Base-by-base conservation (phyloP, 2,113 vertebrate species). In the Ammodytes dubius region DNA sequence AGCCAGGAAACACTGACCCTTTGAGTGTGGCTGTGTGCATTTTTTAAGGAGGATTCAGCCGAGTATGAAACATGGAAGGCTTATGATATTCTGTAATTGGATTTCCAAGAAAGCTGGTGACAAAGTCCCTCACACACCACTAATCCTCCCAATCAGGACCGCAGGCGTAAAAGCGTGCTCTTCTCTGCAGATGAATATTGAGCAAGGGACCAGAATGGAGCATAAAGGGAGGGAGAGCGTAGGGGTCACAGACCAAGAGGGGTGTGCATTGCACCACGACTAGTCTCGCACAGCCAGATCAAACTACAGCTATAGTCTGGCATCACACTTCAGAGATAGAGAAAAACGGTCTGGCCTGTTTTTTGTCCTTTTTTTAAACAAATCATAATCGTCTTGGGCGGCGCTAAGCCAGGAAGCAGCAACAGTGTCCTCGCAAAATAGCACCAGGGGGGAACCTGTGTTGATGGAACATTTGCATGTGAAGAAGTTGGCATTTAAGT, bases 81-180 rank as follows among this genome's bases (percentile, higher is more conserved):
- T 94, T 94, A 93, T 94, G 93, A 94, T 95, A 94, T 93, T 94
- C 90, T 86, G 93, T 95, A 95, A 95, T 95, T 95, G 95, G 94
- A 95, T 96, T 96, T 94, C 90, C 89, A 85, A 92, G 93, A 93
- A 94, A 95, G 93, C 94, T 94, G 92, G 94, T 95, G 92, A 95
- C 94, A 94, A 94, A 94, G 94, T 95, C 93, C 85, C 91, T 94
- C 90, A 88, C 90, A 92, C 92, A 91, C 90, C 84, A 90, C 91
- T 95, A 95, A 95, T 95, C 94, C 95, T 93, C 82, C 90, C 89
- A 93, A 94, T 95, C 94, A 95, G 90, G 88, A 89, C 83, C 86
- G 88, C 81, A 39, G 90, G 89, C 80, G 90, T 83, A 66, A 73
- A 27, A 87, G 88, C 78, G 53, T 72, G 83, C 86, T 65, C 81